Evolutionary conservation across 2,888 invertebrate genomes (phyloP).

Genomic region (Adelognathus sp.): DNA sequence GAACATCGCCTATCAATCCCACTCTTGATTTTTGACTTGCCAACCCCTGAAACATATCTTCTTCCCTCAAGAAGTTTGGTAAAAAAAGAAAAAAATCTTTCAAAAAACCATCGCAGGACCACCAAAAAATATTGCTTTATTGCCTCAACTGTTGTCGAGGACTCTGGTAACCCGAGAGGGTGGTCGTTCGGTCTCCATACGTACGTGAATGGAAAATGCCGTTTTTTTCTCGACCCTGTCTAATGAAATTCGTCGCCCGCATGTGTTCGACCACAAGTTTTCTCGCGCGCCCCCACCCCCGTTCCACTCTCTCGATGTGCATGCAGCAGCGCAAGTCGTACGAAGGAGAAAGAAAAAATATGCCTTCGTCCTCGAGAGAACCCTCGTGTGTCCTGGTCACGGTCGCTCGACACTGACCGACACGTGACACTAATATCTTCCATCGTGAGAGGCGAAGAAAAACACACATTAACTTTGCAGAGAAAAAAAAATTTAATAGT

Average conservation of each 20-base stretch:
- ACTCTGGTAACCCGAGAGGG: constrained; percentile 42
- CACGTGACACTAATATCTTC: constrained; percentile 2
- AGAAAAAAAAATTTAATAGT: not conserved
- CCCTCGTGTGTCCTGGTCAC: not conserved
- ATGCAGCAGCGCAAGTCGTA: not conserved
- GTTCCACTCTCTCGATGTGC: not conserved
- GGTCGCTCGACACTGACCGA: constrained; percentile 1
- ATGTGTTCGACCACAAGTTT: constrained; percentile 13
- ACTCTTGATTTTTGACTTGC: no score
- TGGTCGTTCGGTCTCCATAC: not conserved
- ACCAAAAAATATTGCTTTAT: not conserved
- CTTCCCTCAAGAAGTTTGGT: not conserved
- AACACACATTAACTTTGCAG: not conserved
- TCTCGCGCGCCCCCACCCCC: not conserved
- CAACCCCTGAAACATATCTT: not conserved
- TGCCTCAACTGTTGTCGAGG: not conserved
- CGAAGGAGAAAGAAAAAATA: not conserved
- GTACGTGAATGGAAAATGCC: not conserved
- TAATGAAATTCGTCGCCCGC: constrained; percentile 40
- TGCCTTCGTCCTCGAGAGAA: not conserved
- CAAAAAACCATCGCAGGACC: not conserved
- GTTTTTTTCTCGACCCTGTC: constrained; percentile 15
- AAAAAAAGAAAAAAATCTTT: not conserved
- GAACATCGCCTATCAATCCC: no score
- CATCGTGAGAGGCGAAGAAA: not conserved